Evolutionary conservation across 2,113 vertebrate genomes (phyloP), one percentile per base, ranked within the genome.

Genomic region (Muntiacus reevesi): DNA sequence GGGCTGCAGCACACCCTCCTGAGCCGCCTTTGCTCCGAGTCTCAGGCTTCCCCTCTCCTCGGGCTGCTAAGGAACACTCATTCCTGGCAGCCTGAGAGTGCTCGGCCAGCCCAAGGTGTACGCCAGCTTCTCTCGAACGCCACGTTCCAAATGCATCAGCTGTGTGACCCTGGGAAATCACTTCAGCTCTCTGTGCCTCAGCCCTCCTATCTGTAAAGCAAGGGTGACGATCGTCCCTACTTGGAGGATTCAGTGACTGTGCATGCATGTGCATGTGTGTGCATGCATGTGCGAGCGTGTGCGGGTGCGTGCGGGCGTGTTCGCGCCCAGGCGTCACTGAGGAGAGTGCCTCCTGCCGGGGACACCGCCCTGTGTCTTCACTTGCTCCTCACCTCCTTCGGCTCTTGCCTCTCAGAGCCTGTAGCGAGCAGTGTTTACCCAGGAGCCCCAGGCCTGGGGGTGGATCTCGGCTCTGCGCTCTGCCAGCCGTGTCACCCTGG

Each of bases 261-360:
- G 33, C 11, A 14, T 1, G 2, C 4, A 30, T 36, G 47, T 67
- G 64, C 16, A 19, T 0, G 33, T 0, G 2, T 67, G 64, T n/a
- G 33, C 64, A 17, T 1, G 33, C 2, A 14, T 50, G 47, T 50
- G 47, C 13, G 47, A 14, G 47, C 5, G 52, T 52, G 52, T 52
- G 52, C 4, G 4, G 15, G 12, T 8, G 25, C 33, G 47, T 13
- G 74, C 1, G 2, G 1, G 27, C 1, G 11, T 10, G 50, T 3
- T 23, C 45, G 2, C 1, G 0, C 1, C 13, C 1, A 3, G 1
- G 15, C 9, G 8, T 67, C 55, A 0, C 33, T n/a, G 19, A 74
- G 30, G 6, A 25, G 2, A 9, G 43, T 0, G 13, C 27, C 19
- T 27, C 23, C 6, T 6, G 2, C 1, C 2, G 40, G 52, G 67